A percentile compares a stretch with the other conserved stretches of the same genome.
Conservation (phyloP, 2,113 vertebrate genomes). For the Mustela lutreola region DNA sequence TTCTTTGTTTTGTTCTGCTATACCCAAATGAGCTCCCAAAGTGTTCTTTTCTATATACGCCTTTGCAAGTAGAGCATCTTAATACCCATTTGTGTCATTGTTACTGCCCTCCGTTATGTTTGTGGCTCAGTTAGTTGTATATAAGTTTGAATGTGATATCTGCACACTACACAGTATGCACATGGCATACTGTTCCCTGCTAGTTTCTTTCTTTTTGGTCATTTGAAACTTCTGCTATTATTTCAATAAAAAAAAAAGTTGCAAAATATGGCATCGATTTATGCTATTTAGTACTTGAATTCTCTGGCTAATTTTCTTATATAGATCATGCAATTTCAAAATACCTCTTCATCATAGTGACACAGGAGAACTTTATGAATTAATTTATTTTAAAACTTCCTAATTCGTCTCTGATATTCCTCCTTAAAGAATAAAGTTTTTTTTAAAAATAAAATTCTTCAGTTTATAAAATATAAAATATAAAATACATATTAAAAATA, state of each 20-base stretch:
- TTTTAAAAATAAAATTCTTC: not conserved
- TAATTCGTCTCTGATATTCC: not conserved
- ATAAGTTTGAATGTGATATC: not conserved
- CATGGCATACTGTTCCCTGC: not conserved
- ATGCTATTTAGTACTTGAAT: not conserved
- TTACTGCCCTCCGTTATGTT: not conserved
- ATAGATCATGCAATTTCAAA: not conserved
- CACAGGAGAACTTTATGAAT: not conserved
- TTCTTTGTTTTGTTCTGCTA: not conserved
- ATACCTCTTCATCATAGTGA: not conserved
- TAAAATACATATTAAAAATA: constrained; percentile 2
- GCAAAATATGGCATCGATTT: not conserved
- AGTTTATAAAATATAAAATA: constrained; percentile 41
- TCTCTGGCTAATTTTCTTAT: not conserved
- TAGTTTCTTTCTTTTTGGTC: constrained; percentile 25
- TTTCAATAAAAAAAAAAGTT: not conserved
- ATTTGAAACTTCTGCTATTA: not conserved
- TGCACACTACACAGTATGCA: not conserved
- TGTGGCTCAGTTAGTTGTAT: not conserved
- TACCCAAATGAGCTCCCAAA: not conserved
- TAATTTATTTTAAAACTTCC: constrained; percentile 24
- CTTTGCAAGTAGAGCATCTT: not conserved
- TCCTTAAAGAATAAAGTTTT: constrained; percentile 19
- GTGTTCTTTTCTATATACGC: not conserved
- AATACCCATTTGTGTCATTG: not conserved